Evolutionary conservation across 1,140 invertebrate species (phyloP).

Genomic region (Acarapis woodi): DNA sequence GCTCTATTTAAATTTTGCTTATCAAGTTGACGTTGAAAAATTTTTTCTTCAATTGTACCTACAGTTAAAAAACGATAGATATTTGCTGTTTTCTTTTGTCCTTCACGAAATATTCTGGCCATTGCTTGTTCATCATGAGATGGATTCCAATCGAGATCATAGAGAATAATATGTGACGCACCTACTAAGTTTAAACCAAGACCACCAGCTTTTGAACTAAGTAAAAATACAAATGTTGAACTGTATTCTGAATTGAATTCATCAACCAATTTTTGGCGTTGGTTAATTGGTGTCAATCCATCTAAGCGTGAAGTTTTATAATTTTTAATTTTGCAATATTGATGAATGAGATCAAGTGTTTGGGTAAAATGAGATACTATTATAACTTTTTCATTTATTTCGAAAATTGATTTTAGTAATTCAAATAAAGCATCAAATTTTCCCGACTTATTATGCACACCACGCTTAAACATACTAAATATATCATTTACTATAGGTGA

Average conservation of each 20-base stretch:
- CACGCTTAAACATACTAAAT: neutral
- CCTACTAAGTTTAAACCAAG: conserved; percentile 93
- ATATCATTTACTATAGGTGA: neutral
- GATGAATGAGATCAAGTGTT: neutral
- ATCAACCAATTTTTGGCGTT: neutral
- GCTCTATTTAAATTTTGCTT: neutral
- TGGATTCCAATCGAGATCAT: conserved; percentile 98
- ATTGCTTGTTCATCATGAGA: conserved; percentile 80
- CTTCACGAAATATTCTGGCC: conserved; percentile 61
- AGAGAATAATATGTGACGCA: conserved; percentile 96
- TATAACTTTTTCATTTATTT: neutral
- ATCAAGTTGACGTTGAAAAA: conserved; percentile 30
- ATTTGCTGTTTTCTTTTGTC: conserved; percentile 34
- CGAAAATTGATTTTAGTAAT: neutral
- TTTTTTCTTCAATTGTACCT: conserved; percentile 66
- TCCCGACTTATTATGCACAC: neutral
- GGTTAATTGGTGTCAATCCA: neutral
- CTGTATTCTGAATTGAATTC: neutral
- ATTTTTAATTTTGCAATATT: neutral
- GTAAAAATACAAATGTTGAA: conserved; percentile 44
- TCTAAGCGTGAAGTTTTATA: neutral
- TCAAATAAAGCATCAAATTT: neutral
- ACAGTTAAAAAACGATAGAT: conserved; percentile 71
- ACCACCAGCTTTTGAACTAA: conserved; percentile 84
- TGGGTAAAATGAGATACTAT: neutral